Base-by-base conservation (phyloP, 30 jellyfish, hydroid and myxozoan genomes). In the Cassiopea andromeda region DNA sequence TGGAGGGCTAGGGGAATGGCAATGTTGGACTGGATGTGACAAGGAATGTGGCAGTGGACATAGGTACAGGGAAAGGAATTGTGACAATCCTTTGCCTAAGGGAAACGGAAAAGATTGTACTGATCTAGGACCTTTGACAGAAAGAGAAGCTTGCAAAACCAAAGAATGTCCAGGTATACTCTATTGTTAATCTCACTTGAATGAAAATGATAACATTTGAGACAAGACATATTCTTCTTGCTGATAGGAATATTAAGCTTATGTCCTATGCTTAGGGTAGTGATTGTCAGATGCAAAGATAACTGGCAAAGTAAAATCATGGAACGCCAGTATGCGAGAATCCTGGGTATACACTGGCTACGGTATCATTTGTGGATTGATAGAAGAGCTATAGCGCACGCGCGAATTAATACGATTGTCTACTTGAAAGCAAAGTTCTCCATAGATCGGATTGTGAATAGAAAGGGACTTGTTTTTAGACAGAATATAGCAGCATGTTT, bases 31-130 rank as follows among this genome's bases (percentile, higher is more conserved):
- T 9, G 46, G 66, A 1, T 90, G 97, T 57, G 92, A 83, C 84
- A 73, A 61, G 58, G 78, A 77, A 74, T 90, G 97, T 50, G 97
- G 93, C 48, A 87, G 82, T 38, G 97, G 97, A 45, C 45, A 44
- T 50, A 85, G 77, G 45, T 49, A 73, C 73, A 85, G 90, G 27
- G 57, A 74, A 15, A 81, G 97, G 38, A 74, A 48, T 73, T 90
- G 97, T 60, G 85, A 79, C 85, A 87, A 69, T 3, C 85, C 89
- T 17, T 69, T 44, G 7, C 92, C 88, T 1, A 69, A 73, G 75
- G 64, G 78, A 16, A 77, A 59, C 2, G 87, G 92, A 46, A 82
- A 70, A 74, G 78, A 50, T 18, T 90, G 97, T 61, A 17, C 75
- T 74, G 84, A 83, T 18, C 85, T 83, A 7, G 93, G 93, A 58